Conservation (phyloP, 2,888 invertebrate species). For the Drosophila anceps region DNA sequence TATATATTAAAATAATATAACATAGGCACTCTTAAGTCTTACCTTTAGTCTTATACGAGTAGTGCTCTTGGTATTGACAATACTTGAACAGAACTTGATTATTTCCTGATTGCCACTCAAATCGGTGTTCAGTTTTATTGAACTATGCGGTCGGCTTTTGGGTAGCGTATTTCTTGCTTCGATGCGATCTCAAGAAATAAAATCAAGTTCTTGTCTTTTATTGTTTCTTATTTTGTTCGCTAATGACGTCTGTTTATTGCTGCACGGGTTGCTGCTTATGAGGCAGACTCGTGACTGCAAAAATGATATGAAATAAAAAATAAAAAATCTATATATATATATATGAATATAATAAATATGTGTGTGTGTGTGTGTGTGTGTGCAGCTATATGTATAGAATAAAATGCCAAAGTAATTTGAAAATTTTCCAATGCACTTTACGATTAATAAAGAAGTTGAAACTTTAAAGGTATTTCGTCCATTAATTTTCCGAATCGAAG, state of each 20-base stretch:
- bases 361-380: background rate
- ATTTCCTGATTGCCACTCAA: slow-evolving; percentile 2
- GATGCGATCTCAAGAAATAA: background rate
- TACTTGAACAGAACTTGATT: background rate
- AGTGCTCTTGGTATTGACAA: background rate
- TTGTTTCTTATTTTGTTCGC: slow-evolving; percentile 17
- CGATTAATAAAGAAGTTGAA: slow-evolving; percentile 14
- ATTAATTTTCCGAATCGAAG: slow-evolving; percentile 12
- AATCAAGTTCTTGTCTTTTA: slow-evolving; percentile 19
- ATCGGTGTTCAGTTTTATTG: background rate
- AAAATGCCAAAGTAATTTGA: slow-evolving; percentile 43
- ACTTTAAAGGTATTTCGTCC: background rate
- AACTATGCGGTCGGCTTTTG: background rate
- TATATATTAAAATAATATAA: background rate
- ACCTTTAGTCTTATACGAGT: too few species aligned
- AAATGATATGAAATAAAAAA: slow-evolving; percentile 34
- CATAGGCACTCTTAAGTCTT: background rate
- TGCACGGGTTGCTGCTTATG: slow-evolving; percentile 26
- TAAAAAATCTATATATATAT: slow-evolving; percentile 10
- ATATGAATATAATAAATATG: background rate
- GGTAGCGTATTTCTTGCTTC: slow-evolving; percentile 27
- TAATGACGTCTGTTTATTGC: slow-evolving; percentile 56
- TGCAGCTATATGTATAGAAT: background rate
- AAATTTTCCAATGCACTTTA: slow-evolving; percentile 26
- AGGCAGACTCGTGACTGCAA: slow-evolving; percentile 48